Evolutionary conservation across 2,888 invertebrate species (phyloP).

Genomic region (Agrochola lychnidis): DNA sequence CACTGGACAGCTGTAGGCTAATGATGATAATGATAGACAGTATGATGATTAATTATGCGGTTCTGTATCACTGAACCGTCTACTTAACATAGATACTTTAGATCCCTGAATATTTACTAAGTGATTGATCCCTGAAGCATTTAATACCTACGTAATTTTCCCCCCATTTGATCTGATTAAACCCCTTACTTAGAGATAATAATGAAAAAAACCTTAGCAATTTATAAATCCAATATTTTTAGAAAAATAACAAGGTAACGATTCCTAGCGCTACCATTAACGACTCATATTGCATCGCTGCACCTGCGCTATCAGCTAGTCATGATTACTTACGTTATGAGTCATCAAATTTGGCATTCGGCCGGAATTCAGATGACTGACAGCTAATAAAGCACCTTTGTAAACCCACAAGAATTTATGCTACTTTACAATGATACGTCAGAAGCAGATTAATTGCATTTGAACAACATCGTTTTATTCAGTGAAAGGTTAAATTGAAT

Average conservation of each 20-base stretch:
- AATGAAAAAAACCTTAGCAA: no score
- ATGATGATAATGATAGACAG: no score
- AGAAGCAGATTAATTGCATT: slow-evolving; percentile 30
- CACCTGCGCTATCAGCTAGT: slow-evolving; percentile 12
- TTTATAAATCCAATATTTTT: not conserved
- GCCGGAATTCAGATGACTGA: slow-evolving; percentile 31
- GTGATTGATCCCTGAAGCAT: no score
- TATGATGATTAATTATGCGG: no score
- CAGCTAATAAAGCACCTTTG: slow-evolving; percentile 50
- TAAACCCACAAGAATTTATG: slow-evolving; percentile 15
- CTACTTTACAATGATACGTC: slow-evolving; percentile 19
- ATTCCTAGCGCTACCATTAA: slow-evolving; percentile 12
- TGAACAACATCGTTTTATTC: slow-evolving; percentile 1
- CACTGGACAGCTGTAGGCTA: no score
- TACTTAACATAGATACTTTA: no score
- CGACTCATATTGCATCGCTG: slow-evolving; percentile 24
- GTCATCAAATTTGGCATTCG: slow-evolving; percentile 45
- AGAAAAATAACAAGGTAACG: not conserved
- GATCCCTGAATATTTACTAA: no score
- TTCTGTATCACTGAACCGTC: no score
- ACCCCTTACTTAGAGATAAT: no score
- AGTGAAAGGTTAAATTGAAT: not conserved
- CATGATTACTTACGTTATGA: slow-evolving; percentile 39
- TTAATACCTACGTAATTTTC: no score
- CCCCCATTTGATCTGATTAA: no score